A percentile compares a stretch with the other conserved stretches of the same genome.
phyloP scores from a whole-genome alignment of 53 echinoderm and acorn worm genomes.

The Henricia sp. region DNA sequence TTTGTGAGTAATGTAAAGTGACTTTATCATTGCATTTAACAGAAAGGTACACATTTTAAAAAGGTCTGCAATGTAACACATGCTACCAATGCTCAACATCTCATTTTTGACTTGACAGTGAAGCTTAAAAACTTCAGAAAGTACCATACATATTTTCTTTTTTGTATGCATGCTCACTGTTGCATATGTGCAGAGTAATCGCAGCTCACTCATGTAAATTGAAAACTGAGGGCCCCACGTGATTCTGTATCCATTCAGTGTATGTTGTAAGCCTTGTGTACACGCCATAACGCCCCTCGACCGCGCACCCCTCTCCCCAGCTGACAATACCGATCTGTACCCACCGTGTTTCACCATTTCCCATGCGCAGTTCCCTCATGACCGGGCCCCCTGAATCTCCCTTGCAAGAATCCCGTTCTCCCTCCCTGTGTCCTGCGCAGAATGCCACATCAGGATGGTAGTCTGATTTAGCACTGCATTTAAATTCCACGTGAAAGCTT shows the following conservation, averaged over 20 bases:
- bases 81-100: too few relatives aligned
- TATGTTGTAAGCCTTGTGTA: conserved; percentile 53
- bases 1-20: too few relatives aligned
- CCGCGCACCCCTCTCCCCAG: conserved; percentile 60
- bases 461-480: neutral
- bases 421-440: conserved; percentile 54
- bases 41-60: too few relatives aligned
- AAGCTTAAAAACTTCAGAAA: too few relatives aligned
- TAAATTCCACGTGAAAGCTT: neutral
- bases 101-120: too few relatives aligned
- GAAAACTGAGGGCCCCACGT: conserved; percentile 7
- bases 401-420: conserved; percentile 38
- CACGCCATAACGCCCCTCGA: conserved; percentile 38
- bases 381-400: conserved; percentile 70
- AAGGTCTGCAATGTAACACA: too few relatives aligned
- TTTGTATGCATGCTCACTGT: neutral
- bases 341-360: conserved; percentile 26
- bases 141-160: too few relatives aligned
- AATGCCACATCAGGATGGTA: conserved; percentile 22
- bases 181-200: neutral
- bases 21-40: too few relatives aligned
- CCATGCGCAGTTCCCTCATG: conserved; percentile 1
- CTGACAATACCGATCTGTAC: conserved; percentile 62
- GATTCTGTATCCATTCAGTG: conserved; percentile 7
- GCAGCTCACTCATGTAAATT: neutral